Percentiles rank a stretch among this genome's conserved stretches.
phyloP scores from a whole-genome alignment of 2,888 invertebrate genomes.

The Anodontia alba region DNA sequence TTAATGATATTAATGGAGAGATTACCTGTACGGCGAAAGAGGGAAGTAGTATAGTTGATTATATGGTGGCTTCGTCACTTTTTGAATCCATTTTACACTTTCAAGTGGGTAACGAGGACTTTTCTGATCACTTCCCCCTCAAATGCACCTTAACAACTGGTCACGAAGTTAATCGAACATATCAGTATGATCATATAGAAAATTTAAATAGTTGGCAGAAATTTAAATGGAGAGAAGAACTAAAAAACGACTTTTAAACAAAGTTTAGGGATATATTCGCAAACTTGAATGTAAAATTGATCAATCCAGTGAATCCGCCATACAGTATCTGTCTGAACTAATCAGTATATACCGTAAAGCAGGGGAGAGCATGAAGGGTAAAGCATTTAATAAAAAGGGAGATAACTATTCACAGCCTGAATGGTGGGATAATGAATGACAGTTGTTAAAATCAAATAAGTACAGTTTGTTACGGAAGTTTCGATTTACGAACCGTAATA shows the following conservation, averaged over 20 bases:
- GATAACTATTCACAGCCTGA: no score
- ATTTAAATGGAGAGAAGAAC: not conserved
- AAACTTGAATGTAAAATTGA: no score
- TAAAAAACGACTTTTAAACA: not conserved
- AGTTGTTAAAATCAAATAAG: no score
- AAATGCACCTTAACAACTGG: not conserved
- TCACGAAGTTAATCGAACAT: not conserved
- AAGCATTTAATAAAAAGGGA: no score
- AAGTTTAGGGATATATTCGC: not conserved
- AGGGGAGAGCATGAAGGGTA: no score
- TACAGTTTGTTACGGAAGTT: no score
- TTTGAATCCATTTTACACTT: not conserved
- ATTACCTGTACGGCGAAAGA: conserved; percentile 20
- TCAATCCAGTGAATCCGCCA: no score
- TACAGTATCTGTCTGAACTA: no score
- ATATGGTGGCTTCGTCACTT: conserved; percentile 17
- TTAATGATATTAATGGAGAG: conserved; percentile 4
- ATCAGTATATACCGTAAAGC: no score
- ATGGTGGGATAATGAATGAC: no score
- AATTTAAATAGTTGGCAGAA: not conserved
- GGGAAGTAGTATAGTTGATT: conserved; percentile 28
- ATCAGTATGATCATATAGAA: not conserved
- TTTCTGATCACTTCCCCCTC: conserved; percentile 25
- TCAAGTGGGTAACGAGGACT: not conserved
- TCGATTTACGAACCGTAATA: not conserved